These are phyloP conservation scores for Lordiphosa fenestrarum DNA, from an alignment of 2,888 invertebrate genomes.

Conservation along the genomic window DNA sequence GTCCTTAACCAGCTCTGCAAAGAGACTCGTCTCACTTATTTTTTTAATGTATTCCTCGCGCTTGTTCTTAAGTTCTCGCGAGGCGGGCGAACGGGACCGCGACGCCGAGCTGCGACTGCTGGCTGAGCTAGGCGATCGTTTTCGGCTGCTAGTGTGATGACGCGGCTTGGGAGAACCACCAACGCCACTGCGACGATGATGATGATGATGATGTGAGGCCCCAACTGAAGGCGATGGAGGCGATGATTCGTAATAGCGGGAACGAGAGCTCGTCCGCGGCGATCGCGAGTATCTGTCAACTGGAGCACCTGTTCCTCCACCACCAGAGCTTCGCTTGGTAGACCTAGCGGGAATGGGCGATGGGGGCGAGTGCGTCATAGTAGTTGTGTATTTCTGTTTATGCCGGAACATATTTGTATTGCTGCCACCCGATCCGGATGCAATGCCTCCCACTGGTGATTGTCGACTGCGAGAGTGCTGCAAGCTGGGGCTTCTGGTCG, in stretches of 20 bases:
- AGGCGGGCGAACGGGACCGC: conserved; percentile 79
- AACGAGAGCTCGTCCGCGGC: conserved; percentile 70
- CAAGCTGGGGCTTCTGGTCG: conserved; percentile 77
- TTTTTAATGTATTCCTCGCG: conserved; percentile 88
- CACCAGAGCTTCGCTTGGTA: conserved; percentile 74
- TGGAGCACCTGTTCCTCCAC: conserved; percentile 49
- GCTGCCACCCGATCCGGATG: conserved; percentile 36
- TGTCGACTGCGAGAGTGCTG: conserved; percentile 67
- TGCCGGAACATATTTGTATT: conserved; percentile 61
- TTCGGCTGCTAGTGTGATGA: conserved; percentile 52
- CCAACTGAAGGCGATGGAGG: conserved; percentile 78
- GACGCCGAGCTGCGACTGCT: conserved; percentile 70
- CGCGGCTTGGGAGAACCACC: conserved; percentile 52
- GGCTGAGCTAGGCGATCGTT: conserved; percentile 64
- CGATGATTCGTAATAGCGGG: conserved; percentile 78
- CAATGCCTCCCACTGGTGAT: conserved; percentile 58
- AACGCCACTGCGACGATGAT: conserved; percentile 19
- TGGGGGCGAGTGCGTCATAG: conserved; percentile 52
- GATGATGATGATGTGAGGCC: conserved; percentile 56
- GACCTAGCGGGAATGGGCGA: conserved; percentile 81
- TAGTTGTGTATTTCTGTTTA: conserved; percentile 67
- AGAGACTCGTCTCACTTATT: conserved; percentile 93
- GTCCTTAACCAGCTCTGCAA: conserved; percentile 93
- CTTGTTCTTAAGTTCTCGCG: conserved; percentile 78
- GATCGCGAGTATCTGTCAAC: conserved; percentile 77